Evolutionary conservation across 2,888 invertebrate genomes (phyloP), one percentile per base, ranked within the genome.

Genomic region (Tribolium freemani): DNA sequence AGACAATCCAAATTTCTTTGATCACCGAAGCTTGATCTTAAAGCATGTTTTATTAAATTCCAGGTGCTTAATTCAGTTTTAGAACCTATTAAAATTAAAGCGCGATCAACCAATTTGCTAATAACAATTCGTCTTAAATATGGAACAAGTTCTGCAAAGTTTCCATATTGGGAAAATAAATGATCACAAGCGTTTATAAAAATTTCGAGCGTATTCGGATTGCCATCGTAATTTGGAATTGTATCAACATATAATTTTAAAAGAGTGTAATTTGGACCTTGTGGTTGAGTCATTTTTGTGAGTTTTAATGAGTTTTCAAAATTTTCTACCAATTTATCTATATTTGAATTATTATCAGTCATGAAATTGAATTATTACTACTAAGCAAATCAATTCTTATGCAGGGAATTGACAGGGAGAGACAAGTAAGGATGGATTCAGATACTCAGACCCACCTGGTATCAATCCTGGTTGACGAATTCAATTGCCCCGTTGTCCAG

Each of bases 21-120:
- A 72, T 75, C 75, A n/a, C 72, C 75, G 46, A 75, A 75, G 56
- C 61, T 63, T 57, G 31, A 20, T 38, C 54, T n/a, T 50, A 74
- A 60, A 31, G 71, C 69, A 2, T 48, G 11, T 72, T 73, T 75
- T 38, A 75, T 61, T 9, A 2, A 13, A 9, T 46, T 26, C 73
- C 71, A 74, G 9, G 20, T 66, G 8, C 31, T 67, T 46, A 72
- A 45, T 69, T 75, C 73, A 8, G 38, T 16, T 46, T 71, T 26
- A 20, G 53, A 51, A 5, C 58, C 69, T 58, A 75, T 69, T 53
- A 74, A 54, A 26, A 66, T 56, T 54, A 56, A 45, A 20, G 73
- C 73, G 20, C 73, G 13, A 56, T 51, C 57, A 38, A 8, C 38
- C 51, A 74, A 67, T 66, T 72, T 75, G 8, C 56, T 57, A 16